A percentile compares a stretch with the other conserved stretches of the same genome.
These are phyloP conservation scores for Orchesella cincta DNA, from an alignment of 1,140 invertebrate genomes.

Conservation along the genomic window DNA sequence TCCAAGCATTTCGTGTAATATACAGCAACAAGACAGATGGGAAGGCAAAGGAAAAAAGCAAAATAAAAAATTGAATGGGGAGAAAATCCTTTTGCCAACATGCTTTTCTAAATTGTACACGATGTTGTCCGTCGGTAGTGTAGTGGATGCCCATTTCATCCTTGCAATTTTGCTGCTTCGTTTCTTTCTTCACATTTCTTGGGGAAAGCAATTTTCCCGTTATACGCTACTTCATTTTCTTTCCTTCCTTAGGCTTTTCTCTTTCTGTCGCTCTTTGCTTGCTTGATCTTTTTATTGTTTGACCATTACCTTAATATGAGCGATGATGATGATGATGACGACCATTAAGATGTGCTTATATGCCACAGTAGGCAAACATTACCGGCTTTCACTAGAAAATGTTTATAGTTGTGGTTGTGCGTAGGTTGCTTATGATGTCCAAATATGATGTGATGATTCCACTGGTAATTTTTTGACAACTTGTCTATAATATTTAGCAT, in stretches of 20 bases:
- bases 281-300: slow-evolving; percentile 21
- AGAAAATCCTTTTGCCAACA: not conserved
- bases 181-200: slow-evolving; percentile 5
- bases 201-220: slow-evolving; percentile 1
- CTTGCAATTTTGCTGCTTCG: not conserved
- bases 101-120: slow-evolving; percentile 3
- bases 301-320: slow-evolving; percentile 18
- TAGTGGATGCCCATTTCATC: not conserved
- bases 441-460: no score
- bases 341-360: no score
- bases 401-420: no score
- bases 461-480: no score
- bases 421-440: no score
- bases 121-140: not conserved
- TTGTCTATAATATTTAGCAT: no score
- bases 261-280: not conserved
- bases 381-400: no score
- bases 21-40: not conserved
- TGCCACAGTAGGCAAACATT: no score
- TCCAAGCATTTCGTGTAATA: not conserved
- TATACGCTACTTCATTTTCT: not conserved
- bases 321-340: not conserved
- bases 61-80: not conserved
- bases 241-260: not conserved
- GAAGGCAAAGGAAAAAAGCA: not conserved